phyloP scores from a whole-genome alignment of 2,113 vertebrate species.

The Neogobius melanostomus region DNA sequence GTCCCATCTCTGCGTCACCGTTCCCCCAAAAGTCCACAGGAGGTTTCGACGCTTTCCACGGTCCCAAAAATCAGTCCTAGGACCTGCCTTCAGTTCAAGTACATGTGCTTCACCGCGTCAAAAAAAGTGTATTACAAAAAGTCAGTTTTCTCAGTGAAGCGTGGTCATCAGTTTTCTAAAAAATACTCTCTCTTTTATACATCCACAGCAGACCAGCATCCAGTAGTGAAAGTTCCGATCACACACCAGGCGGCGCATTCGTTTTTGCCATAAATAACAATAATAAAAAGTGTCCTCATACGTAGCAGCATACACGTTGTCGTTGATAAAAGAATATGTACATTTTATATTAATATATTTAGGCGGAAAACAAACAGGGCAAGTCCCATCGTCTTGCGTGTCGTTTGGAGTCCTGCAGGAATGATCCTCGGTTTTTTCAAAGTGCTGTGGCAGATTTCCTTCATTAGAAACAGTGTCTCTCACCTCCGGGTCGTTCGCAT shows the following conservation, averaged over 20 bases:
- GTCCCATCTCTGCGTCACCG: conserved; percentile 29
- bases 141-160: conserved; percentile 22
- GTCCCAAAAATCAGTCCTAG: conserved; percentile 12
- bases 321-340: conserved; percentile 38
- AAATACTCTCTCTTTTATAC: conserved; percentile 21
- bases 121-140: conserved; percentile 8
- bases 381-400: conserved; percentile 40
- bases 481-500: conserved; percentile 96
- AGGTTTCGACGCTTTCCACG: conserved; percentile 15
- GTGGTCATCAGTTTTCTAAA: conserved; percentile 17
- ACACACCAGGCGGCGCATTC: conserved; percentile 50
- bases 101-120: conserved; percentile 18
- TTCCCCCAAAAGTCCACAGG: conserved; percentile 35
- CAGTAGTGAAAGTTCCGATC: conserved; percentile 69
- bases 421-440: conserved; percentile 86
- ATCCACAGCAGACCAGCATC: conserved; percentile 62
- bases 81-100: conserved; percentile 46
- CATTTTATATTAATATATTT: conserved; percentile 65
- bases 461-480: conserved; percentile 77
- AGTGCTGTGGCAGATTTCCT: conserved; percentile 92
- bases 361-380: conserved; percentile 43
- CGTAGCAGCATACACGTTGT: conserved; percentile 74
- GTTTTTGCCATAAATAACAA: conserved; percentile 50
- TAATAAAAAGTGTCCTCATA: conserved; percentile 18
- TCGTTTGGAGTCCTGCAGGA: conserved; percentile 76